Evolutionary conservation across 2,888 invertebrate species (phyloP), one percentile per base, ranked within the genome.

Genomic region (Erebia ligea): DNA sequence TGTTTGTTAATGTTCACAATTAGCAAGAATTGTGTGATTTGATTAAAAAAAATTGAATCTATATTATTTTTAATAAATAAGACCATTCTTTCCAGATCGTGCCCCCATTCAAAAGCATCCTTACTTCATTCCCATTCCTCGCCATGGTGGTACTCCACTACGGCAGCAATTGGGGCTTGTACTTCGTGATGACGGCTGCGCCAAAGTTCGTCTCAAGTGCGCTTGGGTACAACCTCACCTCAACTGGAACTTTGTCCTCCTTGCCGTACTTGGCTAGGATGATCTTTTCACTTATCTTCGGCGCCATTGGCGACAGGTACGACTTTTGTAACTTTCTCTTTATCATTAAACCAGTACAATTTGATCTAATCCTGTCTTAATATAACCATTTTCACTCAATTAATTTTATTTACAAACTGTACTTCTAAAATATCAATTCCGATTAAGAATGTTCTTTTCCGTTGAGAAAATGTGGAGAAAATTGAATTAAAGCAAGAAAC

Each of bases 81-180:
- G 15, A 52, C 17, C n/a, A 45, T 48, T 58, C 13, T 68, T 85
- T 90, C 19, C 89, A 96, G 94, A 83, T 94, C 59, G 92, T 95
- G 52, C 96, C 96, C 0, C 97, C 97, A 0, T 94, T 96, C 78
- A 90, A 86, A 74, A 88, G 92, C 25, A 95, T 97, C 57, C 79
- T 95, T n/a, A 88, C 94, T 0, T 96, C 96, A 0, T 80, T 96
- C 72, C 96, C 96, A 0, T 96, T 96, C 88, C 92, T 96, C 87
- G 95, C 96, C 0, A 90, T 97, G 80, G 84, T 95, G 15, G 74
- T 96, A 0, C 90, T 96, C 4, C 97, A 97, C 80, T 97, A 96
- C 80, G 97, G 97, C 40, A 97, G 95, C 84, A 93, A 96, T 77
- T 97, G 96, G 95, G 96, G 97, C 0, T 81, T 97, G 4, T 96